These are phyloP conservation scores for Genyomyrus donnyi DNA, from an alignment of 2,113 vertebrate genomes.

Conservation along the genomic window DNA sequence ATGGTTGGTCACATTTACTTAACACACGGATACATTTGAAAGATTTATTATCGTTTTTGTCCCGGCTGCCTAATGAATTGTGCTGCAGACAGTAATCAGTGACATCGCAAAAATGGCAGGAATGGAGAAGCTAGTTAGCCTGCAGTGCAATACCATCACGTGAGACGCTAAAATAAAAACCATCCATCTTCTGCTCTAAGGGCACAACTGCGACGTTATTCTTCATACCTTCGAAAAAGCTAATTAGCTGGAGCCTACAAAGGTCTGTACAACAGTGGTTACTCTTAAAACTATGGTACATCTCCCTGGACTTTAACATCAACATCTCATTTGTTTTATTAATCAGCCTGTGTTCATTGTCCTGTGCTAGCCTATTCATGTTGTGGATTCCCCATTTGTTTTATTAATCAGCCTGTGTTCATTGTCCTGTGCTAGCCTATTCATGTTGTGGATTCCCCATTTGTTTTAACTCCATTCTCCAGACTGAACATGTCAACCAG, in stretches of 20 bases:
- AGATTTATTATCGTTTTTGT: neutral
- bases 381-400: neutral
- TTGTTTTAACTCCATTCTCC: neutral
- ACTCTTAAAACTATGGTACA: neutral
- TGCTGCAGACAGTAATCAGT: neutral
- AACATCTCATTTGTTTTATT: neutral
- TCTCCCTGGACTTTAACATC: neutral
- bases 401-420: neutral
- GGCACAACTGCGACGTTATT: neutral
- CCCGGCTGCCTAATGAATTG: neutral
- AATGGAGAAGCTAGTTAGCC: neutral
- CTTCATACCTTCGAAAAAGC: neutral
- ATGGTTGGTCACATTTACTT: neutral
- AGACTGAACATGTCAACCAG: conserved; percentile 10
- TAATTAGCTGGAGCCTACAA: neutral
- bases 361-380: neutral
- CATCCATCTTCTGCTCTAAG: neutral
- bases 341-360: neutral
- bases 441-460: neutral
- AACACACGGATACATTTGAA: neutral
- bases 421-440: neutral
- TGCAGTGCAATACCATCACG: neutral
- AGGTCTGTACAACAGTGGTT: neutral
- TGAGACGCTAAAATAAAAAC: neutral
- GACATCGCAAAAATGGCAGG: neutral